Conservation (phyloP, 2,113 vertebrate species). For the Polyodon spathula region DNA sequence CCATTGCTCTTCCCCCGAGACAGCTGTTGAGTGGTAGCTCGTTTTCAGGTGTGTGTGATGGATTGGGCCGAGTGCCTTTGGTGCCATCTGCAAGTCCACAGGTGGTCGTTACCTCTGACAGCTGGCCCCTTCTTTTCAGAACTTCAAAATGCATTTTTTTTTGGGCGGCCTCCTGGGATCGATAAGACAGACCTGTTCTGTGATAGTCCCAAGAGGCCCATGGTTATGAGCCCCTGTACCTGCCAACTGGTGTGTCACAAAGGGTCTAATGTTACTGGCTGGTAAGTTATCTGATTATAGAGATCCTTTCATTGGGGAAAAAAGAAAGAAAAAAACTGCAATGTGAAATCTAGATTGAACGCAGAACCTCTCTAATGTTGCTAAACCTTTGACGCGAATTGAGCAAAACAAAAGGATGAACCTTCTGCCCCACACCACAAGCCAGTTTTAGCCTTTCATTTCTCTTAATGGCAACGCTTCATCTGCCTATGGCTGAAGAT, state of each 20-base stretch:
- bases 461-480: too few species aligned
- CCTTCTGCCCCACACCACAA: background rate
- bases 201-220: slow-evolving; percentile 56
- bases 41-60: slow-evolving; percentile 29
- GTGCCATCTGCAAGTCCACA: slow-evolving; percentile 51
- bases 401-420: background rate
- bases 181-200: slow-evolving; percentile 55
- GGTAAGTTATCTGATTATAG: slow-evolving; percentile 72
- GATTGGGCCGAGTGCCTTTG: slow-evolving; percentile 31
- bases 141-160: slow-evolving; percentile 39
- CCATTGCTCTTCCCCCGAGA: slow-evolving; percentile 8
- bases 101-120: slow-evolving; percentile 44
- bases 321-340: slow-evolving; percentile 18
- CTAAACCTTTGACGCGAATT: background rate
- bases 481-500: too few species aligned
- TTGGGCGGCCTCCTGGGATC: slow-evolving; percentile 36
- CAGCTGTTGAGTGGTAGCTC: slow-evolving; percentile 31
- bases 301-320: slow-evolving; percentile 55
- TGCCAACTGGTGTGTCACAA: slow-evolving; percentile 87
- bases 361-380: background rate
- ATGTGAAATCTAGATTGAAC: background rate
- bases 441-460: background rate
- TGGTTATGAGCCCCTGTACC: slow-evolving; percentile 58
- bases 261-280: slow-evolving; percentile 60
- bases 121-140: slow-evolving; percentile 46